These are phyloP conservation scores for Conchocele bisecta DNA, from an alignment of 2,888 invertebrate genomes.

Conservation along the genomic window DNA sequence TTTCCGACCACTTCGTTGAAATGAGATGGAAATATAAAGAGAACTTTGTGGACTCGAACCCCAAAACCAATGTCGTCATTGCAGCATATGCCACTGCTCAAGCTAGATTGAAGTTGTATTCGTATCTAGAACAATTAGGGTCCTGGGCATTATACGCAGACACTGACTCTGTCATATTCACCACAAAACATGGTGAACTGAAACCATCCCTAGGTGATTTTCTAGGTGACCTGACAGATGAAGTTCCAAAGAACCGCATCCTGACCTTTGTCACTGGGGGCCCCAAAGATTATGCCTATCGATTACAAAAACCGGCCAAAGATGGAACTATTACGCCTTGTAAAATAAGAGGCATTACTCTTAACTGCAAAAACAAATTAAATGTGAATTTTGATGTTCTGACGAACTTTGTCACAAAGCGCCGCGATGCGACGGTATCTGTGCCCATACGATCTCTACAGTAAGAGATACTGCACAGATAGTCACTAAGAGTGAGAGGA, in stretches of 20 bases:
- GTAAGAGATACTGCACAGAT: too few species aligned
- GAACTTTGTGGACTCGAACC: conserved; percentile 11
- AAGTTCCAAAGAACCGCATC: conserved; percentile 60
- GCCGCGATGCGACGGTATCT: too few species aligned
- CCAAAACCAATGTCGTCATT: conserved; percentile 20
- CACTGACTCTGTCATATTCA: conserved; percentile 55
- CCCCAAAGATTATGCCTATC: conserved; percentile 45
- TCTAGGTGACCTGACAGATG: conserved; percentile 80
- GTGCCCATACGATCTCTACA: too few species aligned
- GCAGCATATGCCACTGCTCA: conserved; percentile 31
- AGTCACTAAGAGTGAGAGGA: too few species aligned
- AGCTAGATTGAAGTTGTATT: conserved; percentile 26
- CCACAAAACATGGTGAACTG: conserved; percentile 23
- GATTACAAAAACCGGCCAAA: conserved; percentile 27
- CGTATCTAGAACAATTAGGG: conserved; percentile 34
- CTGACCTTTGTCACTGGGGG: conserved; percentile 35
- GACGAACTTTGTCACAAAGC: conserved; percentile 17
- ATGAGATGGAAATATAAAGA: conserved; percentile 19
- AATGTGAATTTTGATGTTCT: conserved; percentile 27
- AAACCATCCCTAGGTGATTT: conserved; percentile 70
- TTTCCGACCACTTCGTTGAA: conserved; percentile 38
- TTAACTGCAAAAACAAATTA: conserved; percentile 36
- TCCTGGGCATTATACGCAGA: conserved; percentile 39
- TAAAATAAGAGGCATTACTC: conserved; percentile 37
- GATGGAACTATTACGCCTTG: conserved; percentile 27